Base-by-base conservation (phyloP, 2,113 vertebrate genomes). In the Reinhardtius hippoglossoides region DNA sequence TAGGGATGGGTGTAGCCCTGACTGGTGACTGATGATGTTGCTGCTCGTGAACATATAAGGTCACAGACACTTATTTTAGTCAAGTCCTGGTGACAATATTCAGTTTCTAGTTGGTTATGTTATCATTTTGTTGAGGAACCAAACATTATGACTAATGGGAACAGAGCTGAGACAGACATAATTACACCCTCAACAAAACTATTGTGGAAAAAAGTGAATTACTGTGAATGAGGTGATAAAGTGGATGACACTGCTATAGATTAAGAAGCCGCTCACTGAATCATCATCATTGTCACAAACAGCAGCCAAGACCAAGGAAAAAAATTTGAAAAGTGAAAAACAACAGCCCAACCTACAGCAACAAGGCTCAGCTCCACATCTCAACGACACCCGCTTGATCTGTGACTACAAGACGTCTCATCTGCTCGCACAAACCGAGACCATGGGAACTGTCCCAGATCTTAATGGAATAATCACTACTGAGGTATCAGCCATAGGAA, bases 391-490 rank as follows among this genome's bases (percentile, higher is more conserved):
- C 76, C 58, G 54, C 65, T 79, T 62, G 66, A 80, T 78, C 50
- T 76, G 66, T 78, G 82, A 87, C 74, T 78, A 84, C 70, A 81
- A 56, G 68, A 68, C 40, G 24, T 86, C 82, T 88, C 72, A 62
- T 83, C 67, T 58, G 72, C 71, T 44, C 54, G 15, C 59, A 77
- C 57, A 76, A 80, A 74, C 69, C 55, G 12, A 66, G 31, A 81
- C 70, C 71, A 79, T 76, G 79, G 80, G 87, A 87, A 82, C 57
- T 14, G 61, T 78, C 82, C 77, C 82, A 81, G 71, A 87, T 82
- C 81, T 86, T 85, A 85, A 89, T 78, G 76, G 74, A 86, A 87
- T 90, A 90, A 90, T 87, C 64, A 88, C 88, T 79, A 70, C 66
- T 61, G 76, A 85, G 73, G 59, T 75, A 82, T 67, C 70, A 37